A percentile compares a stretch with the other conserved stretches of the same genome.
phyloP scores from a whole-genome alignment of 2,888 invertebrate species.

The Thymelicus sylvestris region DNA sequence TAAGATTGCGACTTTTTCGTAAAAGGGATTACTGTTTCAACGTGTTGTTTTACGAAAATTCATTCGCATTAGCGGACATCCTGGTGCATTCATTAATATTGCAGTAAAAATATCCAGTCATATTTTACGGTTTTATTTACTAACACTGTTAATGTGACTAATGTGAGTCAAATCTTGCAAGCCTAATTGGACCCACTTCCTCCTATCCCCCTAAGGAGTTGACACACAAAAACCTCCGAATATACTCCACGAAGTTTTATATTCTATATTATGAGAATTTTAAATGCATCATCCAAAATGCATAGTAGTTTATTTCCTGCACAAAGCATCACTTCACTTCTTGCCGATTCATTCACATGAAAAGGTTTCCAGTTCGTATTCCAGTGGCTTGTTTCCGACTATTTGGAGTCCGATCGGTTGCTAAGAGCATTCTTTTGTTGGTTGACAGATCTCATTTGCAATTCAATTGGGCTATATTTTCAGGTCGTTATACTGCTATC shows the following conservation, averaged over 20 bases:
- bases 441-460: constrained; percentile 62
- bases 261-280: background rate
- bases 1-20: constrained; percentile 4
- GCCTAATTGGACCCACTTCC: too few species aligned
- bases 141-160: too few species aligned
- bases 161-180: too few species aligned
- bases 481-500: constrained; percentile 40
- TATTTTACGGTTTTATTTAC: background rate
- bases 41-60: constrained; percentile 22
- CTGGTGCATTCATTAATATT: constrained; percentile 24
- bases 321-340: constrained; percentile 26
- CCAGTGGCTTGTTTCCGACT: constrained; percentile 51
- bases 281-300: constrained; percentile 13
- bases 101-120: constrained; percentile 16
- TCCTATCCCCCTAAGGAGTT: too few species aligned
- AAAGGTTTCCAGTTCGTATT: constrained; percentile 51
- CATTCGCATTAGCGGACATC: constrained; percentile 20
- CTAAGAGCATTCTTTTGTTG: constrained; percentile 60
- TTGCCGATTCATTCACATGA: constrained; percentile 46
- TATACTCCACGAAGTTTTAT: too few species aligned
- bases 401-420: constrained; percentile 53
- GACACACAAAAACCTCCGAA: too few species aligned
- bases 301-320: constrained; percentile 25
- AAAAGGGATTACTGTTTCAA: constrained; percentile 25
- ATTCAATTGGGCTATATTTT: constrained; percentile 55